phyloP scores from a whole-genome alignment of 2,797 vertebrate species.

The Anableps anableps region DNA sequence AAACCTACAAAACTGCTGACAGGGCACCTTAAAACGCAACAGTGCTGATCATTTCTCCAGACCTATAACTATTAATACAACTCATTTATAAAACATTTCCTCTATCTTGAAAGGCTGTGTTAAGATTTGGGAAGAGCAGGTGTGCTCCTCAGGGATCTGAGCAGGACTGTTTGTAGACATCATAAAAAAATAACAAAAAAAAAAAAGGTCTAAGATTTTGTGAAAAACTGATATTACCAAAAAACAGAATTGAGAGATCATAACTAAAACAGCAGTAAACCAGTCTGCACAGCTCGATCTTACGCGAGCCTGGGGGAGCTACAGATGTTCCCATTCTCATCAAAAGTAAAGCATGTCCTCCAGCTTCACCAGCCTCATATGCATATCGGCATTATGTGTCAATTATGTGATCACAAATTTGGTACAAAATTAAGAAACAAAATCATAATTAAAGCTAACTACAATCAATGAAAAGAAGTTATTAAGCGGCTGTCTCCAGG shows the following conservation, averaged over 20 bases:
- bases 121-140: conserved; percentile 3
- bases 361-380: conserved; percentile 6
- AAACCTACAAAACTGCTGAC: background rate
- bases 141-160: background rate
- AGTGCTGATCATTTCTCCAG: background rate
- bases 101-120: background rate
- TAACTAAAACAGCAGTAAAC: conserved; percentile 6
- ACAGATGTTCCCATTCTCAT: background rate
- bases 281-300: background rate
- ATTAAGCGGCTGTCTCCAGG: background rate
- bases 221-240: background rate
- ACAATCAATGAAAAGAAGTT: background rate
- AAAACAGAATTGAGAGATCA: background rate
- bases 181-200: background rate
- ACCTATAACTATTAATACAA: background rate
- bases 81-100: conserved; percentile 4
- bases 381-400: background rate
- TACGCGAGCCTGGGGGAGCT: background rate
- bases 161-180: background rate
- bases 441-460: conserved; percentile 7
- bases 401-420: conserved; percentile 11
- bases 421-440: conserved; percentile 1
- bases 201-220: background rate
- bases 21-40: background rate
- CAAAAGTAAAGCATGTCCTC: conserved; percentile 11